phyloP scores from a whole-genome alignment of 2,113 vertebrate genomes.

The Perca schrenkii region DNA sequence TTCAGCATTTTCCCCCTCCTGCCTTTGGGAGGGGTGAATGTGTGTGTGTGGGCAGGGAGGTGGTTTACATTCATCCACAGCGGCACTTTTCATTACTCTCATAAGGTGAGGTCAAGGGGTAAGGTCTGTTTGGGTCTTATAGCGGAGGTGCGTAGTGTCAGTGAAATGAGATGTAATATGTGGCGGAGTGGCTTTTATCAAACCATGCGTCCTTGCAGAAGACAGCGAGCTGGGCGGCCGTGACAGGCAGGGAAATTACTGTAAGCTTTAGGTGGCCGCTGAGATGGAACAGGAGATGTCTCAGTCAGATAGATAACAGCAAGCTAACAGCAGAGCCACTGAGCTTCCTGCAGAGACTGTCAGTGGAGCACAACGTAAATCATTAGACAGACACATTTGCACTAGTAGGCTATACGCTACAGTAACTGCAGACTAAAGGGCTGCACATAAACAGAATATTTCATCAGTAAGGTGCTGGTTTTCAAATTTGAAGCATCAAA shows the following conservation, averaged over 20 bases:
- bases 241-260: slow-evolving; percentile 70
- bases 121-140: slow-evolving; percentile 29
- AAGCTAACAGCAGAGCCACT: slow-evolving; percentile 41
- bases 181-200: slow-evolving; percentile 57
- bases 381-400: slow-evolving; percentile 28
- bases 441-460: slow-evolving; percentile 13
- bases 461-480: slow-evolving; percentile 21
- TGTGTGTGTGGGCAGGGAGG: neutral
- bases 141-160: slow-evolving; percentile 9
- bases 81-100: slow-evolving; percentile 63
- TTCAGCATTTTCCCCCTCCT: slow-evolving; percentile 35
- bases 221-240: slow-evolving; percentile 37
- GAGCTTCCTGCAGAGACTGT: slow-evolving; percentile 50
- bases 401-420: neutral
- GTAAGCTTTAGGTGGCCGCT: slow-evolving; percentile 53
- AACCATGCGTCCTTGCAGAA: slow-evolving; percentile 49
- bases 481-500: slow-evolving; percentile 25
- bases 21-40: slow-evolving; percentile 42
- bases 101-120: slow-evolving; percentile 51
- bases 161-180: slow-evolving; percentile 71
- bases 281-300: slow-evolving; percentile 71
- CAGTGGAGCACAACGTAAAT: slow-evolving; percentile 27
- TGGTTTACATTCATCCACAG: slow-evolving; percentile 39
- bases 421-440: neutral
- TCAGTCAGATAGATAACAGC: slow-evolving; percentile 69